Evolutionary conservation across 2,113 vertebrate genomes (phyloP).

Genomic region (Leiothrix lutea): DNA sequence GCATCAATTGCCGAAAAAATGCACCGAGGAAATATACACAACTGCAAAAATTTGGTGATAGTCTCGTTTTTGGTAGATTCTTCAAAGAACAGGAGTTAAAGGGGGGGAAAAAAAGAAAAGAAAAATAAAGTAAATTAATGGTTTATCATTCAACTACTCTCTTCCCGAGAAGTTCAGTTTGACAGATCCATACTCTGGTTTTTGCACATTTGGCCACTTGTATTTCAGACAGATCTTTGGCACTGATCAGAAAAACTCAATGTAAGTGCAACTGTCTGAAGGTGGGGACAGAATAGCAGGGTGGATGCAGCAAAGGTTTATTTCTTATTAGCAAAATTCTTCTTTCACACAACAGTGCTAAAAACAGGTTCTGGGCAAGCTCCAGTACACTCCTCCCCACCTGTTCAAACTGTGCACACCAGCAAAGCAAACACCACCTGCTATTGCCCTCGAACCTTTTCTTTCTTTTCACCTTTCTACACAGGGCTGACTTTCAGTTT

Average conservation of each 20-base stretch:
- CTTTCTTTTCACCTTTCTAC: neutral
- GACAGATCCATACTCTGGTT: neutral
- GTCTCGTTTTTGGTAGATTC: slow-evolving; percentile 99
- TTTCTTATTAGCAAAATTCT: neutral
- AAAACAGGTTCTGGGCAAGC: neutral
- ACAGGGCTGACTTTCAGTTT: neutral
- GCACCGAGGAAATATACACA: slow-evolving; percentile 97
- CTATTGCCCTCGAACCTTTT: neutral
- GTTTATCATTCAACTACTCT: neutral
- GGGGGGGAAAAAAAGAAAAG: neutral
- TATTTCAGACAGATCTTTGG: neutral
- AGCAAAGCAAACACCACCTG: neutral
- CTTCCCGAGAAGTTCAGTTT: neutral
- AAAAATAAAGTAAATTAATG: neutral
- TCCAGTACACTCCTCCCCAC: neutral
- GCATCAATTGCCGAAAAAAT: slow-evolving; percentile 98
- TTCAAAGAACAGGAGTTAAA: slow-evolving; percentile 62
- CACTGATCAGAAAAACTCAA: neutral
- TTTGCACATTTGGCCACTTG: neutral
- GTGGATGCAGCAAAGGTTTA: neutral
- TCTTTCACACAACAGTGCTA: neutral
- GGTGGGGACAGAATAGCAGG: neutral
- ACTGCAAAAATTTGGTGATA: slow-evolving; percentile 98
- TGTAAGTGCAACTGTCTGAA: neutral
- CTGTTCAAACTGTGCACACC: neutral